Evolutionary conservation across 2,797 vertebrate species (phyloP).

Genomic region (Hydrocynus forskahlii): DNA sequence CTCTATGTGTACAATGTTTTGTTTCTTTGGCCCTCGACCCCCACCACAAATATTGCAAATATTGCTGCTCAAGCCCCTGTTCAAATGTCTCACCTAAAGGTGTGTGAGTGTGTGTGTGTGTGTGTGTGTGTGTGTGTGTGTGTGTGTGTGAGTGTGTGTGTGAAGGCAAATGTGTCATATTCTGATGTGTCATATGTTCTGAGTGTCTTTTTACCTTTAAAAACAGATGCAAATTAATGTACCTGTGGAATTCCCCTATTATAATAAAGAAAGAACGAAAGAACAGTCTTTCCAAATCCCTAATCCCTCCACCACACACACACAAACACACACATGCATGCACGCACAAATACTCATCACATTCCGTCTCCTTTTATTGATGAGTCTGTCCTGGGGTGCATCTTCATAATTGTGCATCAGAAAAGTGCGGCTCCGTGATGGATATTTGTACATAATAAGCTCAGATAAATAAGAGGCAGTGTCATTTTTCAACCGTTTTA

Average conservation of each 20-base stretch:
- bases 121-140: conserved; percentile 15
- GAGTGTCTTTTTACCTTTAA: background rate
- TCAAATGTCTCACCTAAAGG: background rate
- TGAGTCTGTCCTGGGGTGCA: conserved; percentile 69
- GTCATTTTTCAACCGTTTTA: conserved; percentile 80
- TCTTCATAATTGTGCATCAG: conserved; percentile 79
- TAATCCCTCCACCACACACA: background rate
- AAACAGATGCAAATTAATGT: background rate
- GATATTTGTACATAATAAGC: conserved; percentile 76
- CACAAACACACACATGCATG: background rate
- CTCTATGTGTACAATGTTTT: no score
- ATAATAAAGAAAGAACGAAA: background rate
- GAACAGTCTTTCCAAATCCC: conserved; percentile 6
- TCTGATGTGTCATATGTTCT: no score
- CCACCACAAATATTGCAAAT: no score
- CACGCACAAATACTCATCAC: conserved; percentile 35
- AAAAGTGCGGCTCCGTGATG: conserved; percentile 76
- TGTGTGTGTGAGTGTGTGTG: conserved; percentile 3
- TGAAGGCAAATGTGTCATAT: background rate
- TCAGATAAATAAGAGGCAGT: conserved; percentile 69
- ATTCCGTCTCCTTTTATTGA: conserved; percentile 67
- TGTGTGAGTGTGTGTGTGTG: no score
- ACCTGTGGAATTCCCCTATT: background rate
- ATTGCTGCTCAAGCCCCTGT: no score
- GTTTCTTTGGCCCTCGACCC: no score